A percentile compares a stretch with the other conserved stretches of the same genome.
Conservation (phyloP, 2,888 invertebrate genomes). For the Scotopteryx bipunctaria region DNA sequence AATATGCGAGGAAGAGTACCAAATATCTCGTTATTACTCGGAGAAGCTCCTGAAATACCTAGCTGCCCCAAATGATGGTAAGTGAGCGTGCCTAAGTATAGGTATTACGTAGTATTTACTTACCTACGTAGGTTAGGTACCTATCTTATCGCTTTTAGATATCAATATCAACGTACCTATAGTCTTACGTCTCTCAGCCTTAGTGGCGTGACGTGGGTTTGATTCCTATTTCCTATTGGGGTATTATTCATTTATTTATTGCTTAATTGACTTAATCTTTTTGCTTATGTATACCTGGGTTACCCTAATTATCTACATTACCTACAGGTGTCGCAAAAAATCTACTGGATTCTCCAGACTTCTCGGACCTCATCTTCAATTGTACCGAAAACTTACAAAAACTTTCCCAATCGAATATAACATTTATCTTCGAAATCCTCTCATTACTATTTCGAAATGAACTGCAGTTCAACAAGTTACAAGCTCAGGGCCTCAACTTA, state of each 20-base stretch:
- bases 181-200: no score
- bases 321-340: constrained; percentile 45
- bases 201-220: no score
- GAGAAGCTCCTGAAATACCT: constrained; percentile 46
- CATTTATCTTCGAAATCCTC: constrained; percentile 44
- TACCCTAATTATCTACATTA: constrained; percentile 24
- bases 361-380: constrained; percentile 47
- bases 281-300: no score
- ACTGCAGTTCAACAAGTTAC: constrained; percentile 49
- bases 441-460: constrained; percentile 48
- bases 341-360: constrained; percentile 46
- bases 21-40: constrained; percentile 41
- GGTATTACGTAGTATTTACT: no score
- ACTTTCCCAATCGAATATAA: constrained; percentile 41
- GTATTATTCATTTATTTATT: no score
- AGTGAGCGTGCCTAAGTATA: constrained; percentile 11
- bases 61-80: constrained; percentile 32
- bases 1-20: constrained; percentile 44
- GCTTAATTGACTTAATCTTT: no score
- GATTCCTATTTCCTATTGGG: no score
- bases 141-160: no score
- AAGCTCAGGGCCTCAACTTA: constrained; percentile 37
- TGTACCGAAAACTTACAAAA: constrained; percentile 39
- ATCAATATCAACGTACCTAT: no score
- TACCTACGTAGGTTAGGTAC: no score